phyloP scores from a whole-genome alignment of 1,140 invertebrate genomes.

The Wasmannia auropunctata region DNA sequence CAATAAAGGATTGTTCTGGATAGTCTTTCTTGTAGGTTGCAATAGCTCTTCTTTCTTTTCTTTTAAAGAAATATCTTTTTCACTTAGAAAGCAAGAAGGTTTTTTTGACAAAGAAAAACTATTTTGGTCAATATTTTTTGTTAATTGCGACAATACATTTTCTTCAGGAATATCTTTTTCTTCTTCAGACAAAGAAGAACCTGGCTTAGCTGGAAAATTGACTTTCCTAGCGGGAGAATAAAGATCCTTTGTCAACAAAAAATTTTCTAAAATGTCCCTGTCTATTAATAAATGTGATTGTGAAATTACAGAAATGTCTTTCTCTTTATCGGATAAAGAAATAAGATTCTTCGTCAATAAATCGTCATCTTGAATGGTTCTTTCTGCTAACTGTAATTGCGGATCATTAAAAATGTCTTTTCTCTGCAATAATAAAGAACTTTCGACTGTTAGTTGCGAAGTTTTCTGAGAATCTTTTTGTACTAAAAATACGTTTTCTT shows the following conservation, averaged over 20 bases:
- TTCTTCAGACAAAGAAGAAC: background rate
- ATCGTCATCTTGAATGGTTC: background rate
- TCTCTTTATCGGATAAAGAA: background rate
- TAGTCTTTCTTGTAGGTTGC: background rate
- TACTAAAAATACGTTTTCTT: background rate
- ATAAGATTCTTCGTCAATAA: background rate
- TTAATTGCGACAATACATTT: background rate
- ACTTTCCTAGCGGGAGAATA: background rate
- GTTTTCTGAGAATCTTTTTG: background rate
- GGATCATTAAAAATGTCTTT: constrained; percentile 21
- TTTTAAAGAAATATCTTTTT: background rate
- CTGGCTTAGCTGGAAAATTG: background rate
- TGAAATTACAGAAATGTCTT: background rate
- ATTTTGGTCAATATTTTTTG: background rate
- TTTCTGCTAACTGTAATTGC: background rate
- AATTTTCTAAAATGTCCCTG: background rate
- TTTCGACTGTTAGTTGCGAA: background rate
- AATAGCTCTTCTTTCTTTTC: background rate
- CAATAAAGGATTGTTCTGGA: background rate
- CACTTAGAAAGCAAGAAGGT: background rate
- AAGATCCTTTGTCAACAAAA: background rate
- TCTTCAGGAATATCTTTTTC: background rate
- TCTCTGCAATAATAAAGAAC: background rate
- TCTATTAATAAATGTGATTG: background rate
- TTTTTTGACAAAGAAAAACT: background rate